A percentile compares a stretch with the other conserved stretches of the same genome.
These are phyloP conservation scores for Polietes domitor DNA, from an alignment of 2,888 invertebrate species.

Conservation along the genomic window DNA sequence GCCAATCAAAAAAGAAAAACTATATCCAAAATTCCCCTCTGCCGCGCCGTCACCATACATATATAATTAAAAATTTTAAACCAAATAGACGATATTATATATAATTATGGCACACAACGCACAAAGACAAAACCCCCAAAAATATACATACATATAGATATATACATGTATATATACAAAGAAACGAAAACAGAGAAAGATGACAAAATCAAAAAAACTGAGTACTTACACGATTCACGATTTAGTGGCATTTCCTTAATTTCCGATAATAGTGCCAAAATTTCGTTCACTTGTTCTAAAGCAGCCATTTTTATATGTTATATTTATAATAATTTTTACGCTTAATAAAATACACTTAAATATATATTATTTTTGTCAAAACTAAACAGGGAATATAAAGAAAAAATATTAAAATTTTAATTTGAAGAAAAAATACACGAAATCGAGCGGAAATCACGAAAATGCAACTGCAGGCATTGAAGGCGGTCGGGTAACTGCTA, in stretches of 20 bases:
- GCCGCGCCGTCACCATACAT: too few species aligned
- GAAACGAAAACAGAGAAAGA: slow-evolving; percentile 66
- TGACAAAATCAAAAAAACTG: slow-evolving; percentile 13
- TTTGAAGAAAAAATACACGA: not conserved
- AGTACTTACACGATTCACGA: slow-evolving; percentile 78
- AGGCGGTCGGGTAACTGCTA: slow-evolving; percentile 71
- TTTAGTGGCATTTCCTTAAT: slow-evolving; percentile 75
- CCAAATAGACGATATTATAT: not conserved
- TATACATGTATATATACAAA: not conserved
- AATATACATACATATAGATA: not conserved
- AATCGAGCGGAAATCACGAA: slow-evolving; percentile 4
- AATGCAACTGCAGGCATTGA: slow-evolving; percentile 72
- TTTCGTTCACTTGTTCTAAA: slow-evolving; percentile 74
- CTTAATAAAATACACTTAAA: slow-evolving; percentile 58
- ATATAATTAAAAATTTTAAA: not conserved
- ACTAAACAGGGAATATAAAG: slow-evolving; percentile 35
- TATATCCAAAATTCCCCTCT: not conserved
- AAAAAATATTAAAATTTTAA: slow-evolving; percentile 25
- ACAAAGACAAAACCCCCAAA: not conserved
- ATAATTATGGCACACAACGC: not conserved
- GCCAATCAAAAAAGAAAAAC: not conserved
- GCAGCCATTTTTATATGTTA: slow-evolving; percentile 73
- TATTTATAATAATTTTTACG: slow-evolving; percentile 52
- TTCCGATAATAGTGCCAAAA: slow-evolving; percentile 74
- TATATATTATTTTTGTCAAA: slow-evolving; percentile 50